Percentiles rank a stretch among this genome's conserved stretches.
Conservation (phyloP, 2,888 invertebrate species). For the Erebia aethiops region DNA sequence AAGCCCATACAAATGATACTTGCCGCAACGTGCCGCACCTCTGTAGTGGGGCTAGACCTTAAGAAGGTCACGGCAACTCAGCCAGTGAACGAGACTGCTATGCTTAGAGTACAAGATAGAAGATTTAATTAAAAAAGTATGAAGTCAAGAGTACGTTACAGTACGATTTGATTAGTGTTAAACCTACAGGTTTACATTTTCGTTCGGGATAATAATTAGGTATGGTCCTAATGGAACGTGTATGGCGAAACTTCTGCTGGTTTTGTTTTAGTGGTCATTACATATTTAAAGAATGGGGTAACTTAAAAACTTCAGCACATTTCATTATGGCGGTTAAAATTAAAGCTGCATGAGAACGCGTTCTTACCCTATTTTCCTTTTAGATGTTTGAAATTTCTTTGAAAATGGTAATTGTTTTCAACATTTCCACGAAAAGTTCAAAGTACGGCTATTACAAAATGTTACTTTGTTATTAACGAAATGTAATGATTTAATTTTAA, state of each 20-base stretch:
- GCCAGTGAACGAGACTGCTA: too few relatives aligned
- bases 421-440: neutral
- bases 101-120: too few relatives aligned
- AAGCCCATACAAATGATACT: too few relatives aligned
- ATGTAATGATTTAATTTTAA: too few relatives aligned
- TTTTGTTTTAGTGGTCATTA: neutral
- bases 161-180: too few relatives aligned
- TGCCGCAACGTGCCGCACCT: too few relatives aligned
- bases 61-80: too few relatives aligned
- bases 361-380: neutral
- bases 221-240: neutral
- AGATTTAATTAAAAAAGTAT: too few relatives aligned
- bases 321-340: neutral
- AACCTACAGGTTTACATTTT: neutral
- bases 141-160: too few relatives aligned
- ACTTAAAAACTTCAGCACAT: neutral
- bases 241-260: constrained; percentile 11
- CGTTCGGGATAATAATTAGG: neutral
- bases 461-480: too few relatives aligned
- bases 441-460: too few relatives aligned
- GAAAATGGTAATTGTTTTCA: neutral
- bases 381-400: neutral
- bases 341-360: neutral
- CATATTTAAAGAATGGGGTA: constrained; percentile 8
- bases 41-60: too few relatives aligned